phyloP scores from a whole-genome alignment of 2,797 vertebrate species.

The Cuniculus paca region DNA sequence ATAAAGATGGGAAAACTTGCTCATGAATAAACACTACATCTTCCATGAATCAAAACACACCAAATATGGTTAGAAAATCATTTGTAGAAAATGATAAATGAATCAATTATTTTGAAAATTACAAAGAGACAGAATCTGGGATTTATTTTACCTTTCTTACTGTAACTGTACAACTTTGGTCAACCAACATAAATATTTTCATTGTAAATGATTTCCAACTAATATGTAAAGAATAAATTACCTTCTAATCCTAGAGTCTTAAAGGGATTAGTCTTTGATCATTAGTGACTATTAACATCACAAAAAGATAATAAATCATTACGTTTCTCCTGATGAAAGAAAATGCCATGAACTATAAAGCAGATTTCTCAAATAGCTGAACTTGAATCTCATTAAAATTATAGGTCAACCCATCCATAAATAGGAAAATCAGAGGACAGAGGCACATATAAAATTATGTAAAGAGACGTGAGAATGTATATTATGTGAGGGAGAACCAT shows the following conservation, averaged over 20 bases:
- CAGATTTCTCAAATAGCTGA: background rate
- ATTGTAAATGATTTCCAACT: background rate
- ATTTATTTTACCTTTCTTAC: background rate
- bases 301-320: background rate
- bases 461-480: accelerated
- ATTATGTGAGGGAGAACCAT: background rate
- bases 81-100: background rate
- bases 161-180: background rate
- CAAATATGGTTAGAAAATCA: background rate
- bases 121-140: background rate
- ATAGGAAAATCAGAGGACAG: background rate
- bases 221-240: background rate
- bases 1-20: background rate
- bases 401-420: background rate
- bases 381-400: background rate
- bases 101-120: background rate
- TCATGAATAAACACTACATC: background rate
- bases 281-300: background rate
- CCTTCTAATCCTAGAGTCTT: background rate
- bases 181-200: background rate
- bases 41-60: background rate
- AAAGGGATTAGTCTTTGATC: background rate
- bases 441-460: background rate
- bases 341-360: background rate
- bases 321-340: conserved; percentile 16